Conservation (phyloP, 1,140 invertebrate genomes). For the Polypedilum pembai region DNA sequence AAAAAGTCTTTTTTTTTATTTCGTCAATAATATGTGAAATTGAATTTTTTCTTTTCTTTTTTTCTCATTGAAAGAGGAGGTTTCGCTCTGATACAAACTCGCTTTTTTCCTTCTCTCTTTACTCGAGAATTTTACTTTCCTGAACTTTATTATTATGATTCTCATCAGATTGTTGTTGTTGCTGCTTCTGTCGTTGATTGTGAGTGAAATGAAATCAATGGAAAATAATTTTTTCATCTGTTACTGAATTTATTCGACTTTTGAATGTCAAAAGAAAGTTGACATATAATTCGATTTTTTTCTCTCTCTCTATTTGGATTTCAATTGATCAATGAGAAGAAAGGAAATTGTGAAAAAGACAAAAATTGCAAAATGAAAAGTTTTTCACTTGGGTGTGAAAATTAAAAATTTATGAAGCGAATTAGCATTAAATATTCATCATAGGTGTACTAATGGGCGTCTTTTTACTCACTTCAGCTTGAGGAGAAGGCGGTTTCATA, state of each 20-base stretch:
- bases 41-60: slow-evolving; percentile 13
- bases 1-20: neutral
- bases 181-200: neutral
- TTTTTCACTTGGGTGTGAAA: too few species aligned
- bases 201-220: neutral
- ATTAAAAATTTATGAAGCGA: too few species aligned
- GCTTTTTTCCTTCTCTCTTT: neutral
- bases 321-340: too few species aligned
- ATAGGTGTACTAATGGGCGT: too few species aligned
- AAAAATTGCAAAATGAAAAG: too few species aligned
- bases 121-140: neutral
- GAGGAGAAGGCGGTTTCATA: too few species aligned
- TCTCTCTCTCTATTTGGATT: too few species aligned
- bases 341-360: too few species aligned
- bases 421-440: too few species aligned
- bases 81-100: neutral
- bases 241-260: neutral
- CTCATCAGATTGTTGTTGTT: neutral
- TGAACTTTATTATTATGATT: neutral
- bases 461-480: too few species aligned
- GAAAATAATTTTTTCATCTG: neutral
- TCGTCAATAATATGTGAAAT: slow-evolving; percentile 13
- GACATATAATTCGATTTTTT: too few species aligned
- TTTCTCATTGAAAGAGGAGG: neutral
- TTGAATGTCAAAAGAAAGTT: too few species aligned